Percentiles rank a stretch among this genome's conserved stretches.
phyloP scores from a whole-genome alignment of 2,113 vertebrate genomes.

The Cnemophilus loriae region DNA sequence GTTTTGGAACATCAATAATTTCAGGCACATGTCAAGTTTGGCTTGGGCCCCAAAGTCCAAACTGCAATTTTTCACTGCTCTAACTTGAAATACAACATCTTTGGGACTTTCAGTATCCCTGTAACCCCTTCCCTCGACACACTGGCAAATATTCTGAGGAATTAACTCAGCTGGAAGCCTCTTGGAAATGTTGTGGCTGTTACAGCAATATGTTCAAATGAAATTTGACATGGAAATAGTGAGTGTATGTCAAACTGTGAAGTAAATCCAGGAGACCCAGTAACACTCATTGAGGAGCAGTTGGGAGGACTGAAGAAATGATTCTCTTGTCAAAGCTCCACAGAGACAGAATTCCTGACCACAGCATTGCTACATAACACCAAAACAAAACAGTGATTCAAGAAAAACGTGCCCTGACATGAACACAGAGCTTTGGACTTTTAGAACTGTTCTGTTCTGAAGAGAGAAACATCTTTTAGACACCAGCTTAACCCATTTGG shows the following conservation, averaged over 20 bases:
- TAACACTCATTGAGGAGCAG: slow-evolving; percentile 8
- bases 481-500: not conserved
- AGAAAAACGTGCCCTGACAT: slow-evolving; percentile 7
- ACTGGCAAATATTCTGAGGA: not conserved
- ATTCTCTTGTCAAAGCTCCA: not conserved
- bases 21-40: not conserved
- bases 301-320: not conserved
- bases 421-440: not conserved
- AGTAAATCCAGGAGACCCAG: slow-evolving; percentile 10
- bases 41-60: not conserved
- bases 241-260: not conserved
- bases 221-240: slow-evolving; percentile 8
- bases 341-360: slow-evolving; percentile 29
- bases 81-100: not conserved
- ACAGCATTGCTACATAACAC: slow-evolving; percentile 20
- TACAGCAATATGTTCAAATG: not conserved
- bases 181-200: not conserved
- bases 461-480: not conserved
- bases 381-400: not conserved
- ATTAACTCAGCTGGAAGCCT: not conserved
- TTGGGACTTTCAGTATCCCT: not conserved
- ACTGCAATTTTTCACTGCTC: not conserved
- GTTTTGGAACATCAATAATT: not conserved
- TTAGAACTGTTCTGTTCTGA: not conserved
- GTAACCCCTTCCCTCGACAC: not conserved